Evolutionary conservation across 2,797 vertebrate species (phyloP), one percentile per base, ranked within the genome.

Genomic region (Typhlichthys subterraneus): DNA sequence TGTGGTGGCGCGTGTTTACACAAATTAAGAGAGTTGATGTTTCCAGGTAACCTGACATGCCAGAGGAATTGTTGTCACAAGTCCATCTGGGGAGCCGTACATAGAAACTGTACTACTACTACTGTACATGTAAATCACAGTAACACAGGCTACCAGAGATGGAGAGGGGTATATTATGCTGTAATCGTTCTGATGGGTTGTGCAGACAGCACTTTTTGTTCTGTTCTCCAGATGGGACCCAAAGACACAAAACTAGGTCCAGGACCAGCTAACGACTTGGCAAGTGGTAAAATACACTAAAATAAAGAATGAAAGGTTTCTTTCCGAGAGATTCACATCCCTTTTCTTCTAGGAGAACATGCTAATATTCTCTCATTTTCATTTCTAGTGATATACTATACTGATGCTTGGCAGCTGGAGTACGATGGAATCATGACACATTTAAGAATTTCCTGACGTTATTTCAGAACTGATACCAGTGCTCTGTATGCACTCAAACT

Each of bases 141-240:
- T 23, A 23, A 23, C 23, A 23, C 23, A 23, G 61, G 48, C 48
- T n/a, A 8, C 19, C 47, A 57, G 49, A 74, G 48, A 63, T 15
- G 56, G 57, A 47, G 53, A 47, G 53, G 19, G 23, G 47, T 58
- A 79, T 79, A 58, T 63, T 70, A 86, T 74, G 67, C 73, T 69
- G 70, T 79, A 73, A 80, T 82, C 73, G 65, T 61, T 77, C 74
- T 81, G 74, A 88, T 88, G 69, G 82, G 64, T 73, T 75, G 66
- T 79, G 69, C 87, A 88, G 81, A 84, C 76, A 72, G 58, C 55
- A 63, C 54, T 63, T 80, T 57, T 57, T 76, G 64, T 42, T 59
- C 66, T 77, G 70, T 68, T 65, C 57, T 78, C 57, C 74, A 68
- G 66, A 59, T 72, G 74, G 60, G 63, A 69, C 45, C 52, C 53